Conservation (phyloP, 2,888 invertebrate species). For the Drosophila mayaguana region DNA sequence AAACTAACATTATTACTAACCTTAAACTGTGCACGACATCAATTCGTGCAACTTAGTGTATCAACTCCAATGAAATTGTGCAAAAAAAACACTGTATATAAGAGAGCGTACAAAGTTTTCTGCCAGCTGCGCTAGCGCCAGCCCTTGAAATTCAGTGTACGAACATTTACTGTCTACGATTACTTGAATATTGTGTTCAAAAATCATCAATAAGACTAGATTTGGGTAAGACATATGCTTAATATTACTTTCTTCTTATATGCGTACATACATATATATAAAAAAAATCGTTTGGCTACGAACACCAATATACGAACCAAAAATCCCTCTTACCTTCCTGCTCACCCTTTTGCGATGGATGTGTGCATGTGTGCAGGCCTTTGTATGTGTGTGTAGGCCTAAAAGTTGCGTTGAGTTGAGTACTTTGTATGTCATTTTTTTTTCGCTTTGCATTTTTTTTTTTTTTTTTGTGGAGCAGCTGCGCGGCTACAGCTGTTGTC, state of each 20-base stretch:
- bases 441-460: conserved; percentile 42
- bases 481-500: conserved; percentile 71
- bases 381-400: conserved; percentile 25
- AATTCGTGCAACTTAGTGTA: conserved; percentile 36
- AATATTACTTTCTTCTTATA: conserved; percentile 2
- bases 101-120: conserved; percentile 54
- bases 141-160: conserved; percentile 43
- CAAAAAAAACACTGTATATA: conserved; percentile 38
- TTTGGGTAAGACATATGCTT: conserved; percentile 34
- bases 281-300: conserved; percentile 14
- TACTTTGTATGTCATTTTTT: conserved; percentile 56
- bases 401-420: conserved; percentile 49
- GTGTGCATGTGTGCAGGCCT: conserved; percentile 7
- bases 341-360: conserved; percentile 21
- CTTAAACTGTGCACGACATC: conserved; percentile 32
- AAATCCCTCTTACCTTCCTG: conserved; percentile 17
- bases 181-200: conserved; percentile 17
- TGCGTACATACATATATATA: background rate
- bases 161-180: conserved; percentile 26
- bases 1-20: conserved; percentile 40
- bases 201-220: conserved; percentile 10
- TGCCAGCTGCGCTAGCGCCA: conserved; percentile 58
- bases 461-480: conserved; percentile 68
- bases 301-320: conserved; percentile 12
- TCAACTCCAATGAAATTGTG: conserved; percentile 44